These are phyloP conservation scores for Cecropterus lyciades DNA, from an alignment of 1,140 invertebrate genomes.

Conservation along the genomic window DNA sequence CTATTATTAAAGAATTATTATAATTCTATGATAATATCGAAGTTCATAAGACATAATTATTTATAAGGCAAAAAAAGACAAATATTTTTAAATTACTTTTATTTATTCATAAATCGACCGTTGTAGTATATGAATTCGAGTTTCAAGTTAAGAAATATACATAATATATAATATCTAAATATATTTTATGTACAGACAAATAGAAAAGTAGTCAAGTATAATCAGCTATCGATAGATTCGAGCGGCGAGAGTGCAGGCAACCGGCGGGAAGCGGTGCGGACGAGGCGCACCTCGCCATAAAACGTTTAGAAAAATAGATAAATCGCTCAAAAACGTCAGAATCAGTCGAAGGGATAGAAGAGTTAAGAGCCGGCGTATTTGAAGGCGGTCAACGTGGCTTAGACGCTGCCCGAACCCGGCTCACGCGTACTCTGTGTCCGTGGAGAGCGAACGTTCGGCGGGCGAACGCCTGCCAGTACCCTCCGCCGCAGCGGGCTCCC, in stretches of 20 bases:
- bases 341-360: constrained; percentile 80
- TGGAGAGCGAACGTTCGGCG: constrained; percentile 87
- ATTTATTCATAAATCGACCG: constrained; percentile 83
- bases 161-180: constrained; percentile 84
- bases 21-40: constrained; percentile 32
- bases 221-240: constrained; percentile 81
- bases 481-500: constrained; percentile 80
- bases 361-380: constrained; percentile 74
- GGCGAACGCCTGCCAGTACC: constrained; percentile 78
- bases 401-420: constrained; percentile 57
- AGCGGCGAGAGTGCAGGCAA: constrained; percentile 82
- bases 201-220: constrained; percentile 83
- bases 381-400: constrained; percentile 54
- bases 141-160: constrained; percentile 83
- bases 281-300: constrained; percentile 80
- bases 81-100: constrained; percentile 57
- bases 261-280: constrained; percentile 78
- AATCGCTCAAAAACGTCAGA: constrained; percentile 83
- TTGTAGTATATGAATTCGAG: constrained; percentile 83
- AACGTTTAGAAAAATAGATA: constrained; percentile 84
- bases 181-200: constrained; percentile 84
- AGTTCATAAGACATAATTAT: constrained; percentile 30
- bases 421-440: constrained; percentile 91
- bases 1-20: constrained; percentile 26
- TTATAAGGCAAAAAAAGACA: constrained; percentile 34